Conservation (phyloP, 2,888 invertebrate genomes). For the Liodrosophila aerea region DNA sequence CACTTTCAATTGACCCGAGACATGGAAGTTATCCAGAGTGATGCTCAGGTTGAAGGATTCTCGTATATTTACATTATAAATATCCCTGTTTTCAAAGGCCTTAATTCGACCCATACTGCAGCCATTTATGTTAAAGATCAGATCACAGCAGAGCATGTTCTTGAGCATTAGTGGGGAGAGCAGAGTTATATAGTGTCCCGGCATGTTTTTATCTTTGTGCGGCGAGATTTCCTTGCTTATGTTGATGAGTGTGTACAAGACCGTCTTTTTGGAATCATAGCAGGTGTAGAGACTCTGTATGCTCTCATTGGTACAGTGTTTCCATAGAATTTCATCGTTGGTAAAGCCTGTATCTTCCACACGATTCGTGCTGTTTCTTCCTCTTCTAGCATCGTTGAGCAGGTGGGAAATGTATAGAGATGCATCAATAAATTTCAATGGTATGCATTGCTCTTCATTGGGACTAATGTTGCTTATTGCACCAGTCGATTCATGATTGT, state of each 20-base stretch:
- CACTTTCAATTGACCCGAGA: conserved; percentile 86
- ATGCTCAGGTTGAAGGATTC: conserved; percentile 89
- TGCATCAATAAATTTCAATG: conserved; percentile 89
- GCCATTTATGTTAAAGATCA: conserved; percentile 85
- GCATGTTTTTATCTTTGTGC: conserved; percentile 84
- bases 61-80: conserved; percentile 84
- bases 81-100: conserved; percentile 83
- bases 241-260: conserved; percentile 76
- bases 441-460: conserved; percentile 86
- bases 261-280: conserved; percentile 72
- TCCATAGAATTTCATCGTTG: conserved; percentile 79
- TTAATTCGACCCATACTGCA: conserved; percentile 82
- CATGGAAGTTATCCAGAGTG: conserved; percentile 92
- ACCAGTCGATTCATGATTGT: conserved; percentile 63
- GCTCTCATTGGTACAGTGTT: conserved; percentile 62
- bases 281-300: conserved; percentile 73
- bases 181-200: conserved; percentile 93
- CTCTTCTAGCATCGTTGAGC: conserved; percentile 31
- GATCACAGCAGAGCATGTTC: conserved; percentile 93
- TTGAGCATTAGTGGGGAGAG: conserved; percentile 92
- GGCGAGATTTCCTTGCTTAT: conserved; percentile 92
- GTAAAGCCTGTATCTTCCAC: conserved; percentile 76
- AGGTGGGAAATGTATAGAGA: conserved; percentile 88
- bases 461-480: conserved; percentile 82
- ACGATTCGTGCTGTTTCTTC: conserved; percentile 11